Evolutionary conservation across 1,140 invertebrate genomes (phyloP).

Genomic region (Marisa cornuarietis): DNA sequence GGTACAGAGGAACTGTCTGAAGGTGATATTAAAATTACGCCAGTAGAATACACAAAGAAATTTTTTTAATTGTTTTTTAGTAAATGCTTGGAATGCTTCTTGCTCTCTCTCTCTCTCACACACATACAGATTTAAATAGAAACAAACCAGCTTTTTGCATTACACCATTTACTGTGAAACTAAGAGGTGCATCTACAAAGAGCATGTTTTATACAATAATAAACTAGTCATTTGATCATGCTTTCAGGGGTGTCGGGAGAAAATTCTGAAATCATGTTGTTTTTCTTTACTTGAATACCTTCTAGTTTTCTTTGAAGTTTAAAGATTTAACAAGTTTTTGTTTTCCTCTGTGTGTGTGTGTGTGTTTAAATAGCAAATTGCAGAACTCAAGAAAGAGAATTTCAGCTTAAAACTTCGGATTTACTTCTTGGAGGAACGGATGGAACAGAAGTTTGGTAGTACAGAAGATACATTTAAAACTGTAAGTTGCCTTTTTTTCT

Average conservation of each 20-base stretch:
- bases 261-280: not conserved
- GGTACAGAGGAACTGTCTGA: too few species aligned
- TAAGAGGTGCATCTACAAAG: too few species aligned
- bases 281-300: not conserved
- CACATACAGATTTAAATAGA: too few species aligned
- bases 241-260: not conserved
- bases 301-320: not conserved
- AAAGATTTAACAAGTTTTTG: not conserved
- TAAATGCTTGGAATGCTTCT: too few species aligned
- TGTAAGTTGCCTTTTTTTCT: conserved; percentile 36
- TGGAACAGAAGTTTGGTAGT: conserved; percentile 74
- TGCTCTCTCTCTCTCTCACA: not conserved
- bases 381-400: conserved; percentile 86
- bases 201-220: too few species aligned
- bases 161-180: too few species aligned
- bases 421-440: conserved; percentile 88
- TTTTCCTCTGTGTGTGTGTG: not conserved
- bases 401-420: conserved; percentile 90
- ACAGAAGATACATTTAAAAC: conserved; percentile 74
- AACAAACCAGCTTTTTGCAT: too few species aligned
- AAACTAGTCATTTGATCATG: too few species aligned
- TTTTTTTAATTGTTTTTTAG: too few species aligned
- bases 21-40: too few species aligned
- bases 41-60: too few species aligned
- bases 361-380: conserved; percentile 73